A percentile compares a stretch with the other conserved stretches of the same genome.
Evolutionary conservation across 2,113 vertebrate species (phyloP).

Genomic region (Cathartes aura): DNA sequence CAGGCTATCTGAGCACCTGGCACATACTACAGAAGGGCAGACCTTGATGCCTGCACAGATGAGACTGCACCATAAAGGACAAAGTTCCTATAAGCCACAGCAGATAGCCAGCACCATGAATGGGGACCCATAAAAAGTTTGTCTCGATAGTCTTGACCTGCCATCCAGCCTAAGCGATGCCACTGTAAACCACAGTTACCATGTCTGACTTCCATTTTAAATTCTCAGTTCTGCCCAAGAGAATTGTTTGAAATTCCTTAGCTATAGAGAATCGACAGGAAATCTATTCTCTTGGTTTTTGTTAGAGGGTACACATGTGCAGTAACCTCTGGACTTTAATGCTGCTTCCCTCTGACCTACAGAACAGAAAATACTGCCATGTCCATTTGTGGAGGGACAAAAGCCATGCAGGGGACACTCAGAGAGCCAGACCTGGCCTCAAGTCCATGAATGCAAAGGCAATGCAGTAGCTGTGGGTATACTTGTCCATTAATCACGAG

Average conservation of each 20-base stretch:
- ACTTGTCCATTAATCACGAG: not conserved
- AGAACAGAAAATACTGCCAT: not conserved
- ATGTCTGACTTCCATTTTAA: not conserved
- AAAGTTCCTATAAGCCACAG: not conserved
- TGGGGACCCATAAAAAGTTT: not conserved
- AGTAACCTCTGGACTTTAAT: not conserved
- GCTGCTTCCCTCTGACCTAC: not conserved
- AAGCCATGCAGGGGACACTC: not conserved
- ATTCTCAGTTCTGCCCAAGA: not conserved
- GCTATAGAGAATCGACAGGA: not conserved
- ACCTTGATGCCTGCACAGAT: not conserved
- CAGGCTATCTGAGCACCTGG: not conserved
- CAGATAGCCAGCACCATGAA: not conserved
- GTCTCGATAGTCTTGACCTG: not conserved
- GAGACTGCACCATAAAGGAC: not conserved
- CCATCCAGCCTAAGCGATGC: not conserved
- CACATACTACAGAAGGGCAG: not conserved
- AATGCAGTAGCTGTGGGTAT: not conserved
- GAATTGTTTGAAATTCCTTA: not conserved
- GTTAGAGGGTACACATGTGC: not conserved
- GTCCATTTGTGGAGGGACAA: not conserved
- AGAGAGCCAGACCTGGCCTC: not conserved
- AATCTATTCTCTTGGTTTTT: not conserved
- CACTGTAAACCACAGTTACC: not conserved
- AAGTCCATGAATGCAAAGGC: not conserved